phyloP scores from a whole-genome alignment of 2,113 vertebrate species.

The Gymnocephalus cernua region DNA sequence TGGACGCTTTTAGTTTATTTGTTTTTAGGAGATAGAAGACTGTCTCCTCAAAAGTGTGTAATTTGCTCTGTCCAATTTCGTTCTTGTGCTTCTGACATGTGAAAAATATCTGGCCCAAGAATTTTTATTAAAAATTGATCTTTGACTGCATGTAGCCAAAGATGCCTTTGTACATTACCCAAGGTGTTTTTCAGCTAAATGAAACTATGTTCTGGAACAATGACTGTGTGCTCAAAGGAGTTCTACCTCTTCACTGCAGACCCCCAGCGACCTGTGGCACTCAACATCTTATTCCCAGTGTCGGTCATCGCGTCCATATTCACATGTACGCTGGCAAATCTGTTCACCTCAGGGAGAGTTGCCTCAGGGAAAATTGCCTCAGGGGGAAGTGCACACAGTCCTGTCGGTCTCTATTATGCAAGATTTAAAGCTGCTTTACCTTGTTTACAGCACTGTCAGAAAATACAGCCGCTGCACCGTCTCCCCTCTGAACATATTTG shows the following conservation, averaged over 20 bases:
- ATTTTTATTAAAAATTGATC: slow-evolving; percentile 59
- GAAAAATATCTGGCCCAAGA: slow-evolving; percentile 46
- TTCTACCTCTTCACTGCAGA: slow-evolving; percentile 19
- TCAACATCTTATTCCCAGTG: slow-evolving; percentile 34
- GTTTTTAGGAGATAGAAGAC: neutral
- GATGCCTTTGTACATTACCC: slow-evolving; percentile 36
- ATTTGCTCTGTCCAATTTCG: slow-evolving; percentile 23
- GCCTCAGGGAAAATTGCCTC: slow-evolving; percentile 68
- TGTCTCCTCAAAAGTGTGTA: slow-evolving; percentile 24
- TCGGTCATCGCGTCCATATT: slow-evolving; percentile 57
- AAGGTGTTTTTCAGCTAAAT: slow-evolving; percentile 46
- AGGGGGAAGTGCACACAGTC: slow-evolving; percentile 41
- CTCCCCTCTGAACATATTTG: slow-evolving; percentile 52
- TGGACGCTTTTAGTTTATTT: slow-evolving; percentile 19
- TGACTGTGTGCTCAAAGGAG: slow-evolving; percentile 15
- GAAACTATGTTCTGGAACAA: slow-evolving; percentile 38
- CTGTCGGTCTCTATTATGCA: slow-evolving; percentile 68
- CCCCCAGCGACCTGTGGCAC: slow-evolving; percentile 15
- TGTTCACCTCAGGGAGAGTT: slow-evolving; percentile 66
- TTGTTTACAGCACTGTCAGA: slow-evolving; percentile 69
- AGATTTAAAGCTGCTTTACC: slow-evolving; percentile 66
- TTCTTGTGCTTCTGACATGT: slow-evolving; percentile 41
- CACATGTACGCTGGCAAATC: slow-evolving; percentile 66
- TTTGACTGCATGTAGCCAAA: slow-evolving; percentile 47
- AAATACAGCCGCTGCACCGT: slow-evolving; percentile 44